Evolutionary conservation across 2,113 vertebrate species (phyloP), one percentile per base, ranked within the genome.

Genomic region (Gobio gobio): DNA sequence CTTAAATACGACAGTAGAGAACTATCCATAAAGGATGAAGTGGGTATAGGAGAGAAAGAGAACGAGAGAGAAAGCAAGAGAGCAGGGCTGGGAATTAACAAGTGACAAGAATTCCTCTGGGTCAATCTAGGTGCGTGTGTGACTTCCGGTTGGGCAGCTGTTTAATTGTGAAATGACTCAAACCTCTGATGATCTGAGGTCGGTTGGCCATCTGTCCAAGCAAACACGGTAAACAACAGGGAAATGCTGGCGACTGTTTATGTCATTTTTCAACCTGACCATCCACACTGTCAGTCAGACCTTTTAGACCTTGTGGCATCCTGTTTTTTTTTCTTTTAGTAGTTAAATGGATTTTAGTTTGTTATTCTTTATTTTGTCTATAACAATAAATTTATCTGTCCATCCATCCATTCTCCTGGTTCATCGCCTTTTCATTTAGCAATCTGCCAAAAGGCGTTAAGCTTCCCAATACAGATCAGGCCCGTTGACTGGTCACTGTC

Each of bases 161-260:
- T 85, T 87, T 74, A 63, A 84, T 87, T 88, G 83, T 86, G 87
- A 68, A 84, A 84, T 78, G 54, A 86, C 77, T 88, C 81, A 86
- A 82, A 77, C 83, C 83, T 72, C 61, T 33, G 74, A 82, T 86
- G 87, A 72, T 85, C 89, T 84, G 77, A 85, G 86, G 76, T 83
- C 86, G 43, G 86, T 66, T 59, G 24, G 66, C 89, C 89, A 90
- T 90, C 89, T 90, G 89, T 87, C 84, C 78, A 59, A 43, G 47
- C 70, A 24, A 77, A 88, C 85, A 84, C 4, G 54, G 54, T 54
- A 83, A 82, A 84, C 82, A 47, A 61, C 70, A 47, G 85, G 87
- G 87, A 88, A 73, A 72, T 47, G 36, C 82, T 88, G 63, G 75
- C 84, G 79, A 83, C 80, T 82, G 82, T 86, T 88, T 84, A 66